Percentiles rank a stretch among this genome's conserved stretches.
These are phyloP conservation scores for Crepidodera aurea DNA, from an alignment of 2,888 invertebrate species.

Conservation along the genomic window DNA sequence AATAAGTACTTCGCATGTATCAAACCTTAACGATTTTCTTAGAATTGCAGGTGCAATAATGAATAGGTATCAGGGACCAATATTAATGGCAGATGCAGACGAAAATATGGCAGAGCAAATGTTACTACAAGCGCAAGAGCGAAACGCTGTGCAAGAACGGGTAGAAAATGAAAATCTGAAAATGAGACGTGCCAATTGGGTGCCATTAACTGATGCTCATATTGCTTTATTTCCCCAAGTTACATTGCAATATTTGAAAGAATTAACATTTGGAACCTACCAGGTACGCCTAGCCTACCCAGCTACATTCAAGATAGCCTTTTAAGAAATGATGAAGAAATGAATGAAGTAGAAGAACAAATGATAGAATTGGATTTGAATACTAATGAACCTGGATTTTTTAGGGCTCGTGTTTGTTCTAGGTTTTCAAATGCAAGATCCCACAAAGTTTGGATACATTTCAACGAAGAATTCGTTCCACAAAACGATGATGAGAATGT, in stretches of 20 bases:
- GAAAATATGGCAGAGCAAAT: not conserved
- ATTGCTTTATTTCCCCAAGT: constrained; percentile 7
- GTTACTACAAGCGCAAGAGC: not conserved
- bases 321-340: not conserved
- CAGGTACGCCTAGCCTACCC: constrained; percentile 5
- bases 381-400: constrained; percentile 6
- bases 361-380: constrained; percentile 1
- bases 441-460: too few species aligned
- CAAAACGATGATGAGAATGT: too few species aligned
- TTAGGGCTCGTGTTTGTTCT: not conserved
- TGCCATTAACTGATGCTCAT: not conserved
- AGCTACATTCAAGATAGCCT: not conserved
- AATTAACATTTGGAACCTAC: not conserved
- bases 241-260: constrained; percentile 1
- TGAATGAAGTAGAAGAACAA: constrained; percentile 7
- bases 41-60: constrained; percentile 9
- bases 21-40: constrained; percentile 8
- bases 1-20: not conserved
- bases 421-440: not conserved
- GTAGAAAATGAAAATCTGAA: not conserved
- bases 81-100: constrained; percentile 7
- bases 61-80: not conserved
- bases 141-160: not conserved
- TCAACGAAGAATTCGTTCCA: too few species aligned
- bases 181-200: constrained; percentile 3